These are phyloP conservation scores for Planococcus citri DNA, from an alignment of 1,140 invertebrate genomes.

Conservation along the genomic window DNA sequence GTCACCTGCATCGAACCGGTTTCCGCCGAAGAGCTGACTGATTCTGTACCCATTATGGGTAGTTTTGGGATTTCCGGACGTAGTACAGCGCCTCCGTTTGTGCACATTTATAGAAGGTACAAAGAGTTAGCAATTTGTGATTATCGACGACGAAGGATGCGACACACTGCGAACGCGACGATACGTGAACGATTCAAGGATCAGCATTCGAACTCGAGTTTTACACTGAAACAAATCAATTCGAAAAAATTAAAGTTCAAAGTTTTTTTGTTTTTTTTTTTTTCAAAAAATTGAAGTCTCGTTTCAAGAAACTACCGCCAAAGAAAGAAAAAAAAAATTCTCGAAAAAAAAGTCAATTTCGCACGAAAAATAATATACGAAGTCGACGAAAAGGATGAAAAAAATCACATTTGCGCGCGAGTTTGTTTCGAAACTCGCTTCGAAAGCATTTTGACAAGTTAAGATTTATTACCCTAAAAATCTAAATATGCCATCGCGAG, in stretches of 20 bases:
- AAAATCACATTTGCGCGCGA: slow-evolving; percentile 1
- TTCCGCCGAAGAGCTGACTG: neutral
- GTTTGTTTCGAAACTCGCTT: neutral
- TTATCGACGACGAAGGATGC: too few relatives aligned
- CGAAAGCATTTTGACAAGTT: slow-evolving; percentile 16
- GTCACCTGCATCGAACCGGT: slow-evolving; percentile 16
- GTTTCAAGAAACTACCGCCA: too few relatives aligned
- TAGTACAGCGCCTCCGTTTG: neutral
- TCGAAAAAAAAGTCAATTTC: too few relatives aligned
- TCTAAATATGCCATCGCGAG: slow-evolving; percentile 16
- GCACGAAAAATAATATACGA: too few relatives aligned
- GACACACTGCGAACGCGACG: neutral
- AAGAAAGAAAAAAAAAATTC: too few relatives aligned
- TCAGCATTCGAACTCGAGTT: too few relatives aligned
- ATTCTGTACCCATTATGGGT: neutral
- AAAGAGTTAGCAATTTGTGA: neutral
- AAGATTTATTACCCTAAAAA: slow-evolving; percentile 15
- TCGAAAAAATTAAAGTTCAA: too few relatives aligned
- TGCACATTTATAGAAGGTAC: neutral
- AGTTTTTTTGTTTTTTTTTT: too few relatives aligned
- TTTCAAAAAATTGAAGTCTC: too few relatives aligned
- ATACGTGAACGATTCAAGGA: neutral
- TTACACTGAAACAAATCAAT: too few relatives aligned
- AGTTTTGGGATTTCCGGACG: neutral
- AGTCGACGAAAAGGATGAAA: too few relatives aligned